Base-by-base conservation (phyloP, 2,797 vertebrate genomes). In the Apogon talboti region DNA sequence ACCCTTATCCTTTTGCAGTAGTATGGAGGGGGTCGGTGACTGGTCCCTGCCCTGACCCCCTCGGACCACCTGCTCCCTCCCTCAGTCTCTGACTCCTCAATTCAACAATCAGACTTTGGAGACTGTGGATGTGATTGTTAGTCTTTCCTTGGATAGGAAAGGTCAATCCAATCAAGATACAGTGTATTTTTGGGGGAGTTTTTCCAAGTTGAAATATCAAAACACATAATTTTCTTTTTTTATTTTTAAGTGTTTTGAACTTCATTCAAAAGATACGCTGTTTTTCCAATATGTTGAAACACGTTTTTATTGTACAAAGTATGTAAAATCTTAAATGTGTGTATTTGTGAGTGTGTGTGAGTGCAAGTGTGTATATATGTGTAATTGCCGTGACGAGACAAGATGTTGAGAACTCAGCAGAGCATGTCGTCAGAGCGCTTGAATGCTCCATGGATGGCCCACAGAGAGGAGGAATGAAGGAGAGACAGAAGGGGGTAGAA, bases 341-440 rank as follows among this genome's bases (percentile, higher is more conserved):
- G 66, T 60, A 21, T 28, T 47, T 50, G 64, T 53, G 68, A 53
- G 59, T 61, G 65, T 33, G 40, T 55, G 55, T 46, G 66, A 49
- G 64, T 41, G 55, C 33, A 69, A 61, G 74, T 76, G 71, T 74
- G 73, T 52, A 85, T 76, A 86, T 89, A 87, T 91, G 92, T 91
- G 92, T 94, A 94, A 94, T 94, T 94, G 93, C 88, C 93, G 91
- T 94, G 93, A 94, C 93, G 89, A 89, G 91, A 93, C 92, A 94
- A 93, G 92, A 94, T 94, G 93, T 93, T 92, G 92, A 92, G 89
- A 87, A 86, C 72, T 90, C 91, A 88, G 87, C 73, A 66, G 82
- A 88, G 92, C 92, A 82, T 93, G 89, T 85, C 84, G 80, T 77
- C 84, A 80, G 87, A 91, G 86, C 77, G 91, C 90, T 86, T 93